phyloP scores from a whole-genome alignment of 1,140 invertebrate species.

The Holotrichia oblita region DNA sequence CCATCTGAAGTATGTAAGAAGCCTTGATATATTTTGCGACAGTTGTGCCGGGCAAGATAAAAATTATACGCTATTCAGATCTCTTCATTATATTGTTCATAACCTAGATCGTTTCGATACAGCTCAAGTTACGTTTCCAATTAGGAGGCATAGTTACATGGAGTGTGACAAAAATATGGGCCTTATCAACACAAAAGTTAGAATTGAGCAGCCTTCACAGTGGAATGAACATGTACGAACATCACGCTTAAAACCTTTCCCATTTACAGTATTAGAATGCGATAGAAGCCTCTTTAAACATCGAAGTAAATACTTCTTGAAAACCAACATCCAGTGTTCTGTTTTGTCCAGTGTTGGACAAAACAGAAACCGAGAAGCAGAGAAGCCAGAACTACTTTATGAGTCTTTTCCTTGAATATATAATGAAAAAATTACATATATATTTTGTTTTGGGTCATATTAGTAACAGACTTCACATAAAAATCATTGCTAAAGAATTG shows the following conservation, averaged over 20 bases:
- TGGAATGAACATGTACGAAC: no score
- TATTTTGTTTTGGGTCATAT: not conserved
- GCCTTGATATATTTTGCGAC: constrained; percentile 48
- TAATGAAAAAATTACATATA: no score
- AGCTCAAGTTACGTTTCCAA: constrained; percentile 40
- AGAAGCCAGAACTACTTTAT: not conserved
- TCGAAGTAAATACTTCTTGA: constrained; percentile 24
- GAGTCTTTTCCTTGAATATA: no score
- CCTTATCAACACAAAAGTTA: no score
- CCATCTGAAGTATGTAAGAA: constrained; percentile 13
- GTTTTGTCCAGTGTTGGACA: no score
- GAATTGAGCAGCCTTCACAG: no score
- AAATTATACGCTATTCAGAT: constrained; percentile 47
- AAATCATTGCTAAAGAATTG: constrained; percentile 3
- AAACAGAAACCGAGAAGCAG: constrained; percentile 28
- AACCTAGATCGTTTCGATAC: constrained; percentile 38
- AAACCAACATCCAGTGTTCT: no score
- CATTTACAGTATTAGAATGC: no score
- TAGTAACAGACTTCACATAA: not conserved
- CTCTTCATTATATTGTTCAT: constrained; percentile 45
- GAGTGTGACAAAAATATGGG: no score
- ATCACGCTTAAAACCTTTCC: no score
- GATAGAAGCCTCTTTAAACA: constrained; percentile 33
- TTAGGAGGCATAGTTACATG: no score
- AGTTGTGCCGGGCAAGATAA: constrained; percentile 44